Evolutionary conservation across 2,888 invertebrate genomes (phyloP).

Genomic region (Anodontia alba): DNA sequence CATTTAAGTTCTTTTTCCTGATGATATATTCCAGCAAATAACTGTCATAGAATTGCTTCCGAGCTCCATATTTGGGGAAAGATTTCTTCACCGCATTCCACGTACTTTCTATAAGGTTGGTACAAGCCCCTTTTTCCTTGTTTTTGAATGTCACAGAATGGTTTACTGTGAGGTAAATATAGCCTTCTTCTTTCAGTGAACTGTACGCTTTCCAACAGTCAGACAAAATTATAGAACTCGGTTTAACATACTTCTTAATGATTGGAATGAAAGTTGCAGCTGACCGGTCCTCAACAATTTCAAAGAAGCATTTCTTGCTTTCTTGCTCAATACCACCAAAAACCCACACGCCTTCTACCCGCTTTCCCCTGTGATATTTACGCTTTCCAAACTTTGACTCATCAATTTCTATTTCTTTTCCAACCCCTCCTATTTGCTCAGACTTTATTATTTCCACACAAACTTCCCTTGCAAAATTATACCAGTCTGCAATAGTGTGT

Average conservation of each 20-base stretch:
- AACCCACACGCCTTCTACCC: conserved; percentile 54
- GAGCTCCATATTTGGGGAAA: conserved; percentile 24
- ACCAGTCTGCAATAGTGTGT: too few relatives aligned
- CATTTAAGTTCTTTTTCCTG: conserved; percentile 22
- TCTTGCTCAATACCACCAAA: conserved; percentile 48
- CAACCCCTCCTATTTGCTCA: too few relatives aligned
- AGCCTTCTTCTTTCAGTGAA: conserved; percentile 25
- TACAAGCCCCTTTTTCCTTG: conserved; percentile 37
- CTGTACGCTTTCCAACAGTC: too few relatives aligned
- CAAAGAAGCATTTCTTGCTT: too few relatives aligned
- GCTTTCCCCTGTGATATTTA: conserved; percentile 41
- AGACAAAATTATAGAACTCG: conserved; percentile 40
- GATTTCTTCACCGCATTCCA: conserved; percentile 21
- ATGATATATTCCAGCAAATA: conserved; percentile 28
- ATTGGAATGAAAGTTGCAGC: conserved; percentile 32
- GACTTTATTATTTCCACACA: conserved; percentile 16
- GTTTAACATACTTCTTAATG: conserved; percentile 41
- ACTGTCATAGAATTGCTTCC: conserved; percentile 21
- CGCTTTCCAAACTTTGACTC: too few relatives aligned
- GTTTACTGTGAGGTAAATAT: conserved; percentile 19
- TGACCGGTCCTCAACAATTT: conserved; percentile 44
- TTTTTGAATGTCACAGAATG: too few relatives aligned
- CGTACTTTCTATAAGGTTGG: conserved; percentile 29
- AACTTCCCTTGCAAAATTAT: conserved; percentile 42
- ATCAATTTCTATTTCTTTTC: too few relatives aligned